phyloP scores from a whole-genome alignment of 2,113 vertebrate genomes.

The Xenus cinereus region DNA sequence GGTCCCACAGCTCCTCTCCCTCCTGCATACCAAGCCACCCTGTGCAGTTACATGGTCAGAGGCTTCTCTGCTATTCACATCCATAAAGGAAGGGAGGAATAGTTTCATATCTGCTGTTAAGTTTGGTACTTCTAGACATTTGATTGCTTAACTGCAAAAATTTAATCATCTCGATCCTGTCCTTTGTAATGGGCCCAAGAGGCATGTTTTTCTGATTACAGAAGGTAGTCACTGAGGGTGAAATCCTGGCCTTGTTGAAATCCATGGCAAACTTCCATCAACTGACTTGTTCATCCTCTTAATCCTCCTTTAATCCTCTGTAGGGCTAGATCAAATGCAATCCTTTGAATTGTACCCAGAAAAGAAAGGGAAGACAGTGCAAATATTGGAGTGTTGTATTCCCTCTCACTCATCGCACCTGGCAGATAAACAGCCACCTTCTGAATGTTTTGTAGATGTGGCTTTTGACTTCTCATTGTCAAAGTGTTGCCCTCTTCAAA shows the following conservation, averaged over 20 bases:
- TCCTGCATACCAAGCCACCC: background rate
- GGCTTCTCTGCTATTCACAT: background rate
- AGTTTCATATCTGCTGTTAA: background rate
- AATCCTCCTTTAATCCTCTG: constrained; percentile 36
- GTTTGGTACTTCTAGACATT: background rate
- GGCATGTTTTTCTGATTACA: background rate
- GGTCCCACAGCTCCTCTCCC: background rate
- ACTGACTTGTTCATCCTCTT: constrained; percentile 7
- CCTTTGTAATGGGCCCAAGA: background rate
- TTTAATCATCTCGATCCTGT: background rate
- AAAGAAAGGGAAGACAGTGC: background rate
- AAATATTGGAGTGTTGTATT: background rate
- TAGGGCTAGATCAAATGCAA: background rate
- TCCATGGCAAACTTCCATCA: background rate
- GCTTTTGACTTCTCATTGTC: background rate
- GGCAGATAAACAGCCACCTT: background rate
- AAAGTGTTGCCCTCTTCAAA: background rate
- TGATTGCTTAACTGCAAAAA: background rate
- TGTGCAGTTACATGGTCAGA: background rate
- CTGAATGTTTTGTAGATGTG: background rate
- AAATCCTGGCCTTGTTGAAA: constrained; percentile 8
- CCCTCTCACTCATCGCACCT: background rate
- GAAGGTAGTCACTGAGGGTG: background rate
- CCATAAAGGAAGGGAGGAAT: background rate
- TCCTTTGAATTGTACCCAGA: background rate